Evolutionary conservation across 2,113 vertebrate species (phyloP), one percentile per base, ranked within the genome.

Genomic region (Pungitius pungitius): DNA sequence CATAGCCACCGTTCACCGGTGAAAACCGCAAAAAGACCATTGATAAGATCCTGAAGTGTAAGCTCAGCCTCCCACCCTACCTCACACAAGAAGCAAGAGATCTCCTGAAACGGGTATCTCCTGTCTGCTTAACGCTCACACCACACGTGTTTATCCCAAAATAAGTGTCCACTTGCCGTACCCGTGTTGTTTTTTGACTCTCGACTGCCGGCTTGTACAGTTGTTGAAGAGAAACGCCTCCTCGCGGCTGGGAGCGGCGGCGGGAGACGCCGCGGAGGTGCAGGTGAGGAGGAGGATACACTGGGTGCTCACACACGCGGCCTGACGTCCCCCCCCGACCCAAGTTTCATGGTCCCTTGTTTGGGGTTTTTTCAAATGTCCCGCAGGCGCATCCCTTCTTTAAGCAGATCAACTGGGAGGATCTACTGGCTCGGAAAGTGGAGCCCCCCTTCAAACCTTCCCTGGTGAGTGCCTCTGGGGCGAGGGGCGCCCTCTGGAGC

Each of bases 81-180:
- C 97, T 99, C 97, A 99, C 98, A 84, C 97, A 99, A 94, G 97
- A 99, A 97, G 98, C 98, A 87, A 95, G 98, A 94, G 98, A 99
- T 91, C 95, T 99, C 87, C 96, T 99, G 70, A 99, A 99, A 95
- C 96, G 96, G 96, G 97, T 99, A 94, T 49, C 1, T 20, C 9
- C 27, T 59, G 35, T 42, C 30, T 61, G 17, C 51, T 10, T 15
- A 18, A 10, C 15, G 60, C n/a, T 43, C 73, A 82, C 8, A 0
- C 20, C 9, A 1, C 6, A 4, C 4, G 4, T 47, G 18, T 35
- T 22, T 33, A 67, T 45, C 8, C 42, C 17, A 24, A 45, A 58
- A 42, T 51, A 52, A 39, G 8, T 12, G 6, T 30, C 39, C 9
- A 8, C 35, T 43, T 60, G 54, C 54, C 54, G 14, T 71, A 15